Conservation (phyloP, 2,888 invertebrate genomes). For the Sussaba pulchella region DNA sequence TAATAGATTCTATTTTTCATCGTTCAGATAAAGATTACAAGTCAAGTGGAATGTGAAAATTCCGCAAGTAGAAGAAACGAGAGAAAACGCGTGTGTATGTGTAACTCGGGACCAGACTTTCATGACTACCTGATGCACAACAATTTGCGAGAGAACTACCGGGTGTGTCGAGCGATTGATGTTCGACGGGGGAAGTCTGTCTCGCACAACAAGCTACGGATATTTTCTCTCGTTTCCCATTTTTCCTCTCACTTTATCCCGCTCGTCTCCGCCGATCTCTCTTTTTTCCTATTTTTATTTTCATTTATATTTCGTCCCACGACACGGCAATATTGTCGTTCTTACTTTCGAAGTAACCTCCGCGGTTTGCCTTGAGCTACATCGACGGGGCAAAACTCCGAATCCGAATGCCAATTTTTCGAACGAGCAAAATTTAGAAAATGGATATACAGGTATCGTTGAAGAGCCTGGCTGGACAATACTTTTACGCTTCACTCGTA, state of each 20-base stretch:
- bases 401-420: too few relatives aligned
- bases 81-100: conserved; percentile 43
- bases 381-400: conserved; percentile 25
- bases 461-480: too few relatives aligned
- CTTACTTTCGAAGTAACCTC: conserved; percentile 73
- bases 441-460: too few relatives aligned
- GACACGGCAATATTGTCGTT: conserved; percentile 71
- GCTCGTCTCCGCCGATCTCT: conserved; percentile 12
- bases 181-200: conserved; percentile 39
- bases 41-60: conserved; percentile 47
- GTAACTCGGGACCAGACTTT: conserved; percentile 50
- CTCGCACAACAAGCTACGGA: conserved; percentile 35
- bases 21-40: too few relatives aligned
- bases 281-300: conserved; percentile 22
- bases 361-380: conserved; percentile 60
- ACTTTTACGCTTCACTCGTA: too few relatives aligned
- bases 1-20: too few relatives aligned
- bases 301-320: conserved; percentile 42
- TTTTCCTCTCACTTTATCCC: conserved; percentile 46
- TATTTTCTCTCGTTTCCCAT: conserved; percentile 28
- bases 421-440: too few relatives aligned
- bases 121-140: conserved; percentile 78
- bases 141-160: conserved; percentile 64
- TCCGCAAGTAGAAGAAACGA: conserved; percentile 14
- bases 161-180: conserved; percentile 53